Conservation (phyloP, 1,140 invertebrate genomes). For the Pseudachorutes palmiensis region DNA sequence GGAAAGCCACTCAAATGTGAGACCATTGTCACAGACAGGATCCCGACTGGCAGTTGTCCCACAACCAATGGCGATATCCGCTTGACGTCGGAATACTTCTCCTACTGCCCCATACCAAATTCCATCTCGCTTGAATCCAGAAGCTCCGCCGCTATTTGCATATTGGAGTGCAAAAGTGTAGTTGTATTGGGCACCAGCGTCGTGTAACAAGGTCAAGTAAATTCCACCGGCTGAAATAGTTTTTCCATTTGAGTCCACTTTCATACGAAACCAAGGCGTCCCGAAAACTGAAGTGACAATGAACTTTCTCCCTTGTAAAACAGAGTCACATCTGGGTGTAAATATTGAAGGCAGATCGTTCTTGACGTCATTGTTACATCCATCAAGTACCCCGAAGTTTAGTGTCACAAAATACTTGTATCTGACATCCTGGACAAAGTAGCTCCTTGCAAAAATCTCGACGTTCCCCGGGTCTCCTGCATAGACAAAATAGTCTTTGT, state of each 20-base stretch:
- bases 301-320: not conserved
- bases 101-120: conserved; percentile 8
- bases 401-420: not conserved
- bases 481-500: conserved; percentile 9
- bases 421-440: not conserved
- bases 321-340: not conserved
- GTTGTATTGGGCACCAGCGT: not conserved
- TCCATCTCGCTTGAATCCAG: conserved; percentile 5
- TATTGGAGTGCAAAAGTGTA: conserved; percentile 6
- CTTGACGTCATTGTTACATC: not conserved
- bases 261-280: not conserved
- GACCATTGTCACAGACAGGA: not conserved
- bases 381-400: not conserved
- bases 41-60: not conserved
- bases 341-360: not conserved
- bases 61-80: not conserved
- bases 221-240: conserved; percentile 39
- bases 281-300: not conserved
- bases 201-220: not conserved
- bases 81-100: conserved; percentile 4
- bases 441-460: not conserved
- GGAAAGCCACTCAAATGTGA: not conserved
- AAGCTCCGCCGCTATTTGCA: not conserved
- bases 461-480: not conserved
- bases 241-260: not conserved